Conservation (phyloP, 2,113 vertebrate genomes). For the Acanthisitta chloris region DNA sequence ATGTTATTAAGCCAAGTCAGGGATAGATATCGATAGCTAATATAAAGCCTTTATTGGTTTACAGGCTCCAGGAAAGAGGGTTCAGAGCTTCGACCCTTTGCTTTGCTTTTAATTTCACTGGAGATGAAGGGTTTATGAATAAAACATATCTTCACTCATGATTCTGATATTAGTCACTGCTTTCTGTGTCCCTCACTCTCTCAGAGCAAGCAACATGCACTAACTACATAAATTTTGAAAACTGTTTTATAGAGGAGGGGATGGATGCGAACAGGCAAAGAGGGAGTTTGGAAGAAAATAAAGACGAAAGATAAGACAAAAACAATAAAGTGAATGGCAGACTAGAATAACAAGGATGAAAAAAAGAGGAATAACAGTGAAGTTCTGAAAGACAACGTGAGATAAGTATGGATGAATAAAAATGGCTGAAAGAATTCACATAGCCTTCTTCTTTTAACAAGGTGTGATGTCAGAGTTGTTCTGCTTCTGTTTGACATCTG, state of each 20-base stretch:
- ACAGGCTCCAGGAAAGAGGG: conserved; percentile 81
- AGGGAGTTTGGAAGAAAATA: neutral
- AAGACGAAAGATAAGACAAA: neutral
- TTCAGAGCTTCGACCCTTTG: conserved; percentile 80
- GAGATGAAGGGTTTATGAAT: conserved; percentile 82
- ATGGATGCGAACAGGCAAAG: neutral
- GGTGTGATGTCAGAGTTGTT: neutral
- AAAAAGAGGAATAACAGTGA: neutral
- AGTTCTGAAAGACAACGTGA: neutral
- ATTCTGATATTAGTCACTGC: conserved; percentile 78
- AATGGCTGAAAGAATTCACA: neutral
- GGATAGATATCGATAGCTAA: conserved; percentile 88
- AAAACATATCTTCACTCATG: conserved; percentile 79
- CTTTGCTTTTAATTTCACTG: conserved; percentile 87
- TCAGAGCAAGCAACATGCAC: conserved; percentile 50
- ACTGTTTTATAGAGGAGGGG: neutral
- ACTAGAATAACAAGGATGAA: neutral
- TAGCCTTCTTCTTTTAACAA: neutral
- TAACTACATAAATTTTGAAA: conserved; percentile 38
- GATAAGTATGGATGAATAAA: neutral
- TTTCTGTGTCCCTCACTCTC: conserved; percentile 67
- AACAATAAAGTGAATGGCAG: neutral
- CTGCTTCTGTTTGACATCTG: neutral
- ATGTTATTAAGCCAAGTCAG: conserved; percentile 87
- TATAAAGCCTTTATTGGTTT: conserved; percentile 88